Conservation (phyloP, 1,140 invertebrate genomes). For the Papilio dardanus region DNA sequence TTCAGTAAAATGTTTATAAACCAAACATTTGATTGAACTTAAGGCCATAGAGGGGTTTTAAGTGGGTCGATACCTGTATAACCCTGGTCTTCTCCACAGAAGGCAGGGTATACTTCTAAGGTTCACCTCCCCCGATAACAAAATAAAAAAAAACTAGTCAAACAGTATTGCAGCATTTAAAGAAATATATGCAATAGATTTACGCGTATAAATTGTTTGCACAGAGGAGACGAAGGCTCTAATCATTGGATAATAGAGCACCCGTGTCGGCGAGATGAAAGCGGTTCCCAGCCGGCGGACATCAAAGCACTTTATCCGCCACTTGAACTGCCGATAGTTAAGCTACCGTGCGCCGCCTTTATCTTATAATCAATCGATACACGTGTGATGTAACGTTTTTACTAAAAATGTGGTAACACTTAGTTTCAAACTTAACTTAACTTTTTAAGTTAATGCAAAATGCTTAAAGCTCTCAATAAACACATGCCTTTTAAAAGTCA, state of each 20-base stretch:
- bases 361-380: constrained; percentile 30
- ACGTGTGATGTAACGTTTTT: constrained; percentile 24
- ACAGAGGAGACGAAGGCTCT: constrained; percentile 8
- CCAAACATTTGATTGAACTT: too few species aligned
- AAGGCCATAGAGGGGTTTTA: too few species aligned
- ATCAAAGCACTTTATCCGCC: constrained; percentile 73
- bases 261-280: constrained; percentile 71
- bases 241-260: constrained; percentile 44
- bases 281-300: constrained; percentile 50
- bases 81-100: too few species aligned
- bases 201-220: neutral
- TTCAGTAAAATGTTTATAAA: too few species aligned
- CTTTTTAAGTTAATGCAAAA: neutral
- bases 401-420: neutral
- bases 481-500: constrained; percentile 8
- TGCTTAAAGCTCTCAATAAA: constrained; percentile 3
- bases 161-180: neutral
- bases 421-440: neutral
- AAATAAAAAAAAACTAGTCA: neutral
- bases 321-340: constrained; percentile 58
- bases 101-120: too few species aligned
- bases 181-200: neutral
- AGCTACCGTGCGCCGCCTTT: neutral
- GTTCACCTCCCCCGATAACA: too few species aligned
- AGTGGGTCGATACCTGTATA: too few species aligned